Conservation (phyloP, 2,888 invertebrate genomes). For the Phaonia tiefii region DNA sequence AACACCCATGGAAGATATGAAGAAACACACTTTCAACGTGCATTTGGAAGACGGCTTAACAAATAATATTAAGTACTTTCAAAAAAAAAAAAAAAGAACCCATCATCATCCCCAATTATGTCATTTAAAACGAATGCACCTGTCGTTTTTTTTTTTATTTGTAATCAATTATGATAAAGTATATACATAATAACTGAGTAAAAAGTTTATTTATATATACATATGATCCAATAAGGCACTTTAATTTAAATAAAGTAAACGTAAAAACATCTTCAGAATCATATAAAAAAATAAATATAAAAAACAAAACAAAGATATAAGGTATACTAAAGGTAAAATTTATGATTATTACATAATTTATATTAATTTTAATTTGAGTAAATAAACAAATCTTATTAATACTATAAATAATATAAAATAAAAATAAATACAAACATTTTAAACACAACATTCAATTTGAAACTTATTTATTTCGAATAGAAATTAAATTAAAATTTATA, state of each 20-base stretch:
- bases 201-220: slow-evolving; percentile 49
- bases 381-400: slow-evolving; percentile 65
- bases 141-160: slow-evolving; percentile 47
- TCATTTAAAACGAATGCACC: slow-evolving; percentile 52
- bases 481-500: too few relatives aligned
- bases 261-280: slow-evolving; percentile 30
- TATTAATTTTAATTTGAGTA: slow-evolving; percentile 67
- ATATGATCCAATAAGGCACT: slow-evolving; percentile 66
- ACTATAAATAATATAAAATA: slow-evolving; percentile 59
- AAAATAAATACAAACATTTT: slow-evolving; percentile 62
- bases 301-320: slow-evolving; percentile 55
- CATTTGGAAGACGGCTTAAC: slow-evolving; percentile 53
- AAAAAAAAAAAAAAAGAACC: too few relatives aligned
- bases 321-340: slow-evolving; percentile 68
- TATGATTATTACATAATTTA: slow-evolving; percentile 69
- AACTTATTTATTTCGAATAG: neutral
- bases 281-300: slow-evolving; percentile 43
- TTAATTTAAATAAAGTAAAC: slow-evolving; percentile 53
- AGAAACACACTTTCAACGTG: slow-evolving; percentile 52
- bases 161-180: slow-evolving; percentile 38
- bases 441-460: slow-evolving; percentile 43
- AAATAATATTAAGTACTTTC: slow-evolving; percentile 33
- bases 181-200: slow-evolving; percentile 23
- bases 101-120: neutral
- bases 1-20: slow-evolving; percentile 24